Evolutionary conservation across 2,888 invertebrate genomes (phyloP).

Genomic region (Limenitis arthemis): DNA sequence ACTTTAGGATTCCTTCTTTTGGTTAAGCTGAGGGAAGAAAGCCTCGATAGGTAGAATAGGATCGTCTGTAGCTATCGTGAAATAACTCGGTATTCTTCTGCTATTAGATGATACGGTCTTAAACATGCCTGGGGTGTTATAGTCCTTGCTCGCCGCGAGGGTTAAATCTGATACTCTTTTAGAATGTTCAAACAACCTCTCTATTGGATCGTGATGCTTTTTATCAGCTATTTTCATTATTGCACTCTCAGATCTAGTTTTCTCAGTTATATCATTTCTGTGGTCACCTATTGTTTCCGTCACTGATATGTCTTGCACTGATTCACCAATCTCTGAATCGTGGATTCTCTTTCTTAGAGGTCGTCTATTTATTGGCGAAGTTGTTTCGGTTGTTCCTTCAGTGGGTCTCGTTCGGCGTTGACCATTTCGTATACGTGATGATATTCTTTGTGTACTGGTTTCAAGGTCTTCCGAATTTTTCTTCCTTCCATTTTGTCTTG

Average conservation of each 20-base stretch:
- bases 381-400: constrained; percentile 51
- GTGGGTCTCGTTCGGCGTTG: constrained; percentile 51
- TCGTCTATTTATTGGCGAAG: constrained; percentile 43
- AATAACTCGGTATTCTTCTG: constrained; percentile 77
- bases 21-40: constrained; percentile 81
- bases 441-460: constrained; percentile 54
- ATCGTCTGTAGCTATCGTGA: constrained; percentile 84
- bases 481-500: constrained; percentile 46
- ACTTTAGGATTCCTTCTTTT: constrained; percentile 69
- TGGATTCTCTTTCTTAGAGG: constrained; percentile 53
- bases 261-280: constrained; percentile 54
- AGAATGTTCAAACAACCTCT: constrained; percentile 68
- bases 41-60: constrained; percentile 86
- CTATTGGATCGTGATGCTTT: constrained; percentile 55
- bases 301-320: constrained; percentile 52
- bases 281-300: constrained; percentile 48
- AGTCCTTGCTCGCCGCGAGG: constrained; percentile 79
- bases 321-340: constrained; percentile 54
- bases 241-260: constrained; percentile 63
- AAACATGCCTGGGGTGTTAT: constrained; percentile 79
- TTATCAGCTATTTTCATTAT: constrained; percentile 73
- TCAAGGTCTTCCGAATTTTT: constrained; percentile 47
- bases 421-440: constrained; percentile 55
- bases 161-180: constrained; percentile 82
- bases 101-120: constrained; percentile 76